phyloP scores from a whole-genome alignment of 2,113 vertebrate genomes.

The Stomatorhinus ivindoensis region DNA sequence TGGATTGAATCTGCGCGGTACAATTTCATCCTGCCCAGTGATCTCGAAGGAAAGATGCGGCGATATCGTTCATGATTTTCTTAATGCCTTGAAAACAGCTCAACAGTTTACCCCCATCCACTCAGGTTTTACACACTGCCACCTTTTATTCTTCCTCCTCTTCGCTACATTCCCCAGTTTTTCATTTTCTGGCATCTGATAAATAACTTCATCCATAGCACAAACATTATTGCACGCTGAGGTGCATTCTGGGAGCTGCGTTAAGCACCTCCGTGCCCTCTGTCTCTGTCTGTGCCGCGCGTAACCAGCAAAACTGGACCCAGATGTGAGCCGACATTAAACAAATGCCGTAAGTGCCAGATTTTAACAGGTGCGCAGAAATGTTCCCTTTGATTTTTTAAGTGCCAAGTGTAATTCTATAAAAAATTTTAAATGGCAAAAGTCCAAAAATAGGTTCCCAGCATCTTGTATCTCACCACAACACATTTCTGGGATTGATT shows the following conservation, averaged over 20 bases:
- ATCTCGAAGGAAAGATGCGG: not conserved
- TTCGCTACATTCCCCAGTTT: not conserved
- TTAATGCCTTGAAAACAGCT: not conserved
- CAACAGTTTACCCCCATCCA: not conserved
- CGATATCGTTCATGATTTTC: not conserved
- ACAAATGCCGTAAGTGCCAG: conserved; percentile 23
- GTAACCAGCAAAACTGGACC: not conserved
- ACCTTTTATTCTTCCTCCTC: not conserved
- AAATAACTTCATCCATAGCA: not conserved
- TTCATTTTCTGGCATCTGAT: too few species aligned
- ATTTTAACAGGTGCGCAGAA: conserved; percentile 42
- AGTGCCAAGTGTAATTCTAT: conserved; percentile 21
- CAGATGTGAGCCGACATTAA: conserved; percentile 35
- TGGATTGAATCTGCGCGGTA: not conserved
- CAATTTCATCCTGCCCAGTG: not conserved
- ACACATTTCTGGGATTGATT: not conserved
- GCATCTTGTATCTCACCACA: not conserved
- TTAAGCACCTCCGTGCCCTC: not conserved
- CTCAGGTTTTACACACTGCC: not conserved
- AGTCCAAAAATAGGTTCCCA: not conserved
- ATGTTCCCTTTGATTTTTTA: conserved; percentile 35
- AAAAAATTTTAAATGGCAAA: conserved; percentile 21
- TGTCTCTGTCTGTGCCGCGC: not conserved
- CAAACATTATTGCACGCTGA: not conserved
- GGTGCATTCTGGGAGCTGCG: not conserved